Evolutionary conservation across 1,140 invertebrate species (phyloP), one percentile per base, ranked within the genome.

Genomic region (Apis laboriosa): DNA sequence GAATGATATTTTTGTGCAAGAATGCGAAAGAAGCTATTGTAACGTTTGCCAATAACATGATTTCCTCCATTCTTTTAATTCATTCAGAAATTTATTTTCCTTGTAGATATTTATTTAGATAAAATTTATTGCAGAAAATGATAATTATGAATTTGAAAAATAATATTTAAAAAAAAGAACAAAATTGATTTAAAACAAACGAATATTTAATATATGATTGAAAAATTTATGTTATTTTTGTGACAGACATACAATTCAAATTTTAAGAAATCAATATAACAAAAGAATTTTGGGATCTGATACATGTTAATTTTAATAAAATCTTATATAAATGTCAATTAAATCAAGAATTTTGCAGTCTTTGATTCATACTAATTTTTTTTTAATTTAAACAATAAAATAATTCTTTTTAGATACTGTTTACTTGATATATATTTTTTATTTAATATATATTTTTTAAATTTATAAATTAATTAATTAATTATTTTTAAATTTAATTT

Each of bases 1-100:
- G 19, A 49, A 66, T 9, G 68, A 77, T 70, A 75, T 51, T 72
- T 81, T 61, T 4, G 19, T n/a, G 63, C 51, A 19, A 17, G 51
- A 73, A 49, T 49, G 17, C 67, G 28, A 71, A 21, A 49, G 58
- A 55, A 43, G 13, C 17, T 9, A 55, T 67, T 55, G 9, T 58
- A 51, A 61, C 28, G 9, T 43, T 67, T 67, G 19, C 12, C 43
- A 7, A 21, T n/a, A 9, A n/a, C 11, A 11, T 34, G 7, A 12
- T n/a, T n/a, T 15, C 12, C 21, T 49, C 43, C 1, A 9, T 12
- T 68, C 19, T 11, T n/a, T 49, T n/a, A 5, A 68, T 68, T 68
- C 66, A n/a, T 68, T 49, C 66, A 15, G 3, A 28, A 8, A 28
- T 13, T 19, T 17, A 63, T 21, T 24, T 56, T 28, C 21, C 17